phyloP scores from a whole-genome alignment of 1,140 invertebrate genomes.

The Berghia stephanieae region DNA sequence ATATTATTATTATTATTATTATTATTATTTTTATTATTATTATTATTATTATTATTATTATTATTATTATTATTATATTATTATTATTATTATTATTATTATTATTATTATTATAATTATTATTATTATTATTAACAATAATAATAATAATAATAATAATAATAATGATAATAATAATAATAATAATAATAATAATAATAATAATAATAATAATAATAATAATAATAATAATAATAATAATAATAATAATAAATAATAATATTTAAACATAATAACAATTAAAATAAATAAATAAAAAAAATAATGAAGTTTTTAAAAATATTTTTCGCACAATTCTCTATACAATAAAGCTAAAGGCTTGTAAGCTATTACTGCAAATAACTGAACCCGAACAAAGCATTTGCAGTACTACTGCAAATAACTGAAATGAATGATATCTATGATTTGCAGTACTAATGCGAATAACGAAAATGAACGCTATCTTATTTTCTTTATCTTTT shows the following conservation, averaged over 20 bases:
- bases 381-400: not conserved
- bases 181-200: not conserved
- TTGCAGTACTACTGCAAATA: not conserved
- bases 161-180: not conserved
- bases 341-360: not conserved
- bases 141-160: not conserved
- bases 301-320: not conserved
- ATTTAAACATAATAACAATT: not conserved
- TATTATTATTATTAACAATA: not conserved
- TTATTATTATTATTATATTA: not conserved
- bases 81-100: not conserved
- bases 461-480: too few species aligned
- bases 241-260: not conserved
- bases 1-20: conserved; percentile 8
- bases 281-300: not conserved
- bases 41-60: conserved; percentile 14
- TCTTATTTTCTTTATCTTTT: too few species aligned
- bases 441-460: too few species aligned
- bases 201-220: not conserved
- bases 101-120: not conserved
- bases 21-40: conserved; percentile 4
- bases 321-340: not conserved
- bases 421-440: too few species aligned
- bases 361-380: not conserved
- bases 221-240: conserved; percentile 1